Base-by-base conservation (phyloP, 2,113 vertebrate genomes). In the Petromus typicus region DNA sequence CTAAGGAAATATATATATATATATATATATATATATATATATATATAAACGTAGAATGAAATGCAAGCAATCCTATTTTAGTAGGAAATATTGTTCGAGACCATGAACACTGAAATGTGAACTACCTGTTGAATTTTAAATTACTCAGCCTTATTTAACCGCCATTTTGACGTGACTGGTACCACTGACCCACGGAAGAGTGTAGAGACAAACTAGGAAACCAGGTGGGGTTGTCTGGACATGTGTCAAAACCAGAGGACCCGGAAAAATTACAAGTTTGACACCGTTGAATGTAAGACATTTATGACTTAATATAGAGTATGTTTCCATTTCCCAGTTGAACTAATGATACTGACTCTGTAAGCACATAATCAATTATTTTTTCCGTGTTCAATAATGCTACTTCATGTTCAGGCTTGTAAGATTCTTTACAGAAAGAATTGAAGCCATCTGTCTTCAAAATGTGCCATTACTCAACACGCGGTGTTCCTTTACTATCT, bases 121-220 rank as follows among this genome's bases (percentile, higher is more conserved):
- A 87, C 87, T 91, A 89, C 8, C 86, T 93, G 95, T 40, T 89
- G 94, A 51, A 79, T 87, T 90, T 91, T 86, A 91, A 96, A 93
- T 97, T 96, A 97, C 97, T 96, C 96, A 95, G 97, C 84, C 69
- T 90, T 95, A 88, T 95, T 97, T 98, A 97, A 93, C 75, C 93
- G 94, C 93, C 82, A 32, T 82, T 96, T 93, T 95, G 96, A 96
- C 23, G 3, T 93, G 90, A 93, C 75, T 86, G 63, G 69, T 89
- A 93, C 95, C 96, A 64, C 22, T 97, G 96, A 97, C 94, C 86
- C 76, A 56, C 34, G 59, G 43, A 34, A 79, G 30, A 89, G 66
- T 90, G 59, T 17, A 78, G 20, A 97, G 89, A 93, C 91, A 97
- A 94, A 97, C 95, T 96, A 54, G 87, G 97, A 97, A 96, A 98